A percentile compares a stretch with the other conserved stretches of the same genome.
These are phyloP conservation scores for Gymnogyps californianus DNA, from an alignment of 2,113 vertebrate species.

Conservation along the genomic window DNA sequence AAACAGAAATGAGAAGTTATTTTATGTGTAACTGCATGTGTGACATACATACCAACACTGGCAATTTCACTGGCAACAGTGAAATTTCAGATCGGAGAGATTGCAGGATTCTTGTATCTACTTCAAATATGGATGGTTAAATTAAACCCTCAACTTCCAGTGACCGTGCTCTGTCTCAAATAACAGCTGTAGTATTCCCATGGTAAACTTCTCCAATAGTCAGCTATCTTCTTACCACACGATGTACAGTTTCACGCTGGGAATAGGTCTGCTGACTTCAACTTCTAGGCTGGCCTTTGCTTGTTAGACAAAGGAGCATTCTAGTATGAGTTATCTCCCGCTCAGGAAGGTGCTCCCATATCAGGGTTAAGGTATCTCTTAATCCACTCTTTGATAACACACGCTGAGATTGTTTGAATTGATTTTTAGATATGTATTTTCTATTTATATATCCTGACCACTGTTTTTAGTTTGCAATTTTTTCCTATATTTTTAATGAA, in stretches of 20 bases:
- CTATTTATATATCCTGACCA: background rate
- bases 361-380: background rate
- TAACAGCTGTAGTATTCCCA: background rate
- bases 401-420: background rate
- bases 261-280: background rate
- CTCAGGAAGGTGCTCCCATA: background rate
- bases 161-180: background rate
- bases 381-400: background rate
- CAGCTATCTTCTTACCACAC: background rate
- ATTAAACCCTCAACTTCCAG: background rate
- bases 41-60: background rate
- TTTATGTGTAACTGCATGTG: background rate
- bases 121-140: background rate
- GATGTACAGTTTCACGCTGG: background rate
- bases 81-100: background rate
- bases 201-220: background rate
- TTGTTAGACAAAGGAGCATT: background rate
- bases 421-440: background rate
- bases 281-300: background rate
- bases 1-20: background rate
- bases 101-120: background rate
- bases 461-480: background rate
- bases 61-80: background rate
- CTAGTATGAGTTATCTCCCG: accelerated
- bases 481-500: background rate